Base-by-base conservation (phyloP, 2,797 vertebrate genomes). In the Cheirogaleus major region DNA sequence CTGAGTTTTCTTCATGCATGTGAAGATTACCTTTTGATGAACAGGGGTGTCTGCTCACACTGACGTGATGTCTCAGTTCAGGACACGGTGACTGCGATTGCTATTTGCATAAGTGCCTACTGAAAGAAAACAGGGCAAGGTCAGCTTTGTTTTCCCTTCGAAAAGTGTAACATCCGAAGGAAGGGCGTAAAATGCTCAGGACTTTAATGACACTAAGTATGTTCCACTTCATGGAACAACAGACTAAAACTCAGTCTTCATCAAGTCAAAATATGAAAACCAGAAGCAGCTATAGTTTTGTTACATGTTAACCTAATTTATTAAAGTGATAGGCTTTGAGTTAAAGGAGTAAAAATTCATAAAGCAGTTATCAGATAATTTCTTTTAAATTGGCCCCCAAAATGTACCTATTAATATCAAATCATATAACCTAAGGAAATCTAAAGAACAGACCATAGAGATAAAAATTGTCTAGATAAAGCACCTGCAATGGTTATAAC, bases 1-100 rank as follows among this genome's bases (percentile, higher is more conserved):
- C 15, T 88, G 96, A 48, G 4, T 93, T 97, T 84, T 88, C 72
- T 93, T 95, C 73, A 96, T 85, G 63, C 98, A 70, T 94, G 92
- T 76, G 59, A 63, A 97, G 52, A 76, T 87, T 97, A 48, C 43
- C 30, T 80, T 73, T 95, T 97, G 92, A 97, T 82, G 57, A 96
- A 94, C 3, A 72, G 67, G 48, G 93, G 55, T 55, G 48, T 93
- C 95, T 90, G 25, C 10, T 94, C 45, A 52, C 65, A 83, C 93
- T 92, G 87, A 96, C 12, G 48, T 30, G 73, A 61, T 43, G 59
- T 96, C 85, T 89, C 73, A 70, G 52, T 92, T 85, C 86, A 59
- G 70, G 80, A 90, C 1, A 0, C 10, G 78, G 32, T 4, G 2
- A 79, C 76, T 86, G 86, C 41, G 63, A 5, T 76, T 12, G 2